phyloP scores from a whole-genome alignment of 2,888 invertebrate genomes.

The Argyra leucocephala region DNA sequence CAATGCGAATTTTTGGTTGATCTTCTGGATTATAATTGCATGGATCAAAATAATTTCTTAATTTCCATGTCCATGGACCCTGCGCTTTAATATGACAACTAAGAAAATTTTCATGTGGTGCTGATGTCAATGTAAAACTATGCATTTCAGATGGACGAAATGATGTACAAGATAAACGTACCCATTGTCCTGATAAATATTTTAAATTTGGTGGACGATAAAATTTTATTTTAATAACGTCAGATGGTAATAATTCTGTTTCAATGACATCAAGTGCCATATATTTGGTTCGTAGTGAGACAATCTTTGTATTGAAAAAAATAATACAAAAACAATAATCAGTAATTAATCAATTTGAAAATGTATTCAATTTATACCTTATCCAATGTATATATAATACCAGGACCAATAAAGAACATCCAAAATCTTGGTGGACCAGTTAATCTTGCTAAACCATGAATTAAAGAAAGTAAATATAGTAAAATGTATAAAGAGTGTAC shows the following conservation, averaged over 20 bases:
- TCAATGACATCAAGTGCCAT: slow-evolving; percentile 87
- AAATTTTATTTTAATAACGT: slow-evolving; percentile 89
- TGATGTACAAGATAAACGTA: slow-evolving; percentile 81
- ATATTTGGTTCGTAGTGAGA: slow-evolving; percentile 80
- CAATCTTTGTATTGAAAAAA: slow-evolving; percentile 52
- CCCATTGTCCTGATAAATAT: slow-evolving; percentile 91
- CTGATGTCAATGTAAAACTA: slow-evolving; percentile 90
- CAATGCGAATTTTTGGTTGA: slow-evolving; percentile 78
- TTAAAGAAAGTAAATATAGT: slow-evolving; percentile 73
- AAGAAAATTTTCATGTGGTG: slow-evolving; percentile 88
- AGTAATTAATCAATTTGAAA: neutral
- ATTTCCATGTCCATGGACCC: slow-evolving; percentile 95
- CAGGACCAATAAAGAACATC: slow-evolving; percentile 88
- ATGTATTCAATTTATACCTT: slow-evolving; percentile 44
- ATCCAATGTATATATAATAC: slow-evolving; percentile 78
- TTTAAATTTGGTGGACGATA: slow-evolving; percentile 91
- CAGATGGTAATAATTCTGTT: slow-evolving; percentile 86
- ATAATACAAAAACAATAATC: neutral
- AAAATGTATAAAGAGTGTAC: slow-evolving; percentile 83
- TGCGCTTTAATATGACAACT: slow-evolving; percentile 87
- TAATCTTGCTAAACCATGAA: slow-evolving; percentile 83
- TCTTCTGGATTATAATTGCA: slow-evolving; percentile 80
- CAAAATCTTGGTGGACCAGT: slow-evolving; percentile 89
- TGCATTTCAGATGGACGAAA: slow-evolving; percentile 85
- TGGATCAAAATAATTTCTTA: slow-evolving; percentile 88